Evolutionary conservation across 2,113 vertebrate species (phyloP), one percentile per base, ranked within the genome.

Genomic region (Calcarius ornatus): DNA sequence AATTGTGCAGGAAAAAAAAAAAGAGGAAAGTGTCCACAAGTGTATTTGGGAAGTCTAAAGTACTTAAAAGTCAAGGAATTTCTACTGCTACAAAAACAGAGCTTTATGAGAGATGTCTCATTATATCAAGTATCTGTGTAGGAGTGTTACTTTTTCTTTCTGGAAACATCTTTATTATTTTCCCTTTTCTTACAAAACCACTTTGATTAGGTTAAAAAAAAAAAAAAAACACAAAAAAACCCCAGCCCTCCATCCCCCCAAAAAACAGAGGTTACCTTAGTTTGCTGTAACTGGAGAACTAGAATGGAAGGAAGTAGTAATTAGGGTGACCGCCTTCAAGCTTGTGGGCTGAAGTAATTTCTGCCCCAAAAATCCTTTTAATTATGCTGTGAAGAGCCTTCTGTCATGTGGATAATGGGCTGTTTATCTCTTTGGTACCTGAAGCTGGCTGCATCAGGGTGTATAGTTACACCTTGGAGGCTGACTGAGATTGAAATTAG

Each of bases 21-120:
- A 51, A 71, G 6, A 45, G 4, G 5, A 35, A 42, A 48, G 47
- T 51, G 5, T 57, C 25, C 35, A 9, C 15, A 57, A 23, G 9
- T 56, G 5, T 70, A 16, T 75, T 88, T 81, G 9, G 21, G 25
- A 90, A 94, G 47, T 50, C 22, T 73, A n/a, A 64, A 5, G 56
- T 90, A 75, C 71, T 96, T 96, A 88, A 96, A 94, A 94, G 84
- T 76, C 69, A 93, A 90, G 80, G 19, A 68, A 54, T 59, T 86
- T 35, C 38, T 54, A 12, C 33, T 88, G 28, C 61, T 60, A 43
- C 68, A 51, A 57, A 59, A 85, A 43, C 69, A 88, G 60, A 77
- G 76, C 4, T 42, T 30, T 59, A 1, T 68, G 11, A 19, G 43
- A 12, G 20, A 7, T 31, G 28, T 94, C 82, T 87, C 68, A 22